Evolutionary conservation across 2,797 vertebrate species (phyloP), one percentile per base, ranked within the genome.

Genomic region (Enteromius mattozi): DNA sequence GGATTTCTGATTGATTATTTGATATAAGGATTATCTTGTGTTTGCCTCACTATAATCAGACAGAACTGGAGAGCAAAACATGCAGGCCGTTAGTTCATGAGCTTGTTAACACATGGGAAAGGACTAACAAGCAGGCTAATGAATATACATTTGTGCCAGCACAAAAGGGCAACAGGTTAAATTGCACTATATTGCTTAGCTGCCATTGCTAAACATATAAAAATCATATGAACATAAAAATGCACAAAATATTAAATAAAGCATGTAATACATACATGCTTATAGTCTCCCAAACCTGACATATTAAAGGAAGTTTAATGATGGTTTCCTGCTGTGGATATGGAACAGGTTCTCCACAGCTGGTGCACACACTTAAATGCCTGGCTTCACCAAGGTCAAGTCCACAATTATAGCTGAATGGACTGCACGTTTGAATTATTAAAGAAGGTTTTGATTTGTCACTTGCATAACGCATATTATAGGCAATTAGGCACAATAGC

Each of bases 1-100:
- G 21, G 21, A 80, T 82, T 47, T 56, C 61, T 61, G 65, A 82
- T 69, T 70, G 70, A 85, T 83, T 66, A 54, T 59, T 56, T 77
- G 76, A 77, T 81, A 77, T 42, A 47, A 13, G 49, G 49, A 42
- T 71, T 70, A 82, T 80, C 75, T 65, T 45, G 76, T 86, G 74
- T 37, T 85, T 83, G 56, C 37, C 69, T 69, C 49, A 17, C 47
- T 61, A 68, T 71, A 85, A 59, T 63, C 78, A 45, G 35, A 81
- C 6, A 72, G 42, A 24, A 40, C 30, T 51, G 30, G 17, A 27
- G 19, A 81, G 56, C 63, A 74, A 77, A 84, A 71, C 80, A 45
- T 8, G 1, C 4, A 75, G 69, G 70, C 66, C 77, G 59, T 78
- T 61, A 33, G 21, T 42, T 71, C 4, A 27, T 42, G 37, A 54